Conservation (phyloP, 2,888 invertebrate species). For the Cybosia mesomella region DNA sequence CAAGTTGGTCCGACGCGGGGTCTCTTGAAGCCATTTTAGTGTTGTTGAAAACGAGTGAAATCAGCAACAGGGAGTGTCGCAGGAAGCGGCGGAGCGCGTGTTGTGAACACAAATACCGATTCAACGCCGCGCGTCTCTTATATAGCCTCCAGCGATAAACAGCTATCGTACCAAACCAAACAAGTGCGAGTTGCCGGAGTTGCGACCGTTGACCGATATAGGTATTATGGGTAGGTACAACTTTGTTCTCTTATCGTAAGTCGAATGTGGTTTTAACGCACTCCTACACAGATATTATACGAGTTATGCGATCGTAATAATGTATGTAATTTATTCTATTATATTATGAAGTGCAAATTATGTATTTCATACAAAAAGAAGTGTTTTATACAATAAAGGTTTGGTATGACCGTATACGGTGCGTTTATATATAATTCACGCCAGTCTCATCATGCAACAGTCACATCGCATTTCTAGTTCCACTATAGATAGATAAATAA, state of each 20-base stretch:
- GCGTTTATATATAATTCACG: no score
- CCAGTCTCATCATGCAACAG: no score
- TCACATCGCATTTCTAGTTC: no score
- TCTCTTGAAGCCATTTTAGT: slow-evolving; percentile 82
- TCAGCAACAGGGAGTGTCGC: background rate
- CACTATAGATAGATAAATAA: no score
- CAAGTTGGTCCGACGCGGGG: slow-evolving; percentile 88
- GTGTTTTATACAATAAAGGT: no score
- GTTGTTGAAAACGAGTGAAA: slow-evolving; percentile 27
- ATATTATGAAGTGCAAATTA: no score
- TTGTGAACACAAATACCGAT: slow-evolving; percentile 69
- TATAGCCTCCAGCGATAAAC: slow-evolving; percentile 73
- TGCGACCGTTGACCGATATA: slow-evolving; percentile 52
- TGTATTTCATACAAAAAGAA: background rate
- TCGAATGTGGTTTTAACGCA: background rate
- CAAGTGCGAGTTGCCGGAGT: slow-evolving; percentile 54
- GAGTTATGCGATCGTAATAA: background rate
- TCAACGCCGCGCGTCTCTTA: slow-evolving; percentile 55
- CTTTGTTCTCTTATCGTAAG: slow-evolving; percentile 14
- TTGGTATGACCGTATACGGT: no score
- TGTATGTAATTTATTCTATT: background rate
- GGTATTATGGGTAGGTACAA: slow-evolving; percentile 3
- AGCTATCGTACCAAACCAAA: slow-evolving; percentile 67
- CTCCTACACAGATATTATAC: background rate
- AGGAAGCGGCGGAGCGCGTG: slow-evolving; percentile 55